These are phyloP conservation scores for Babylonia areolata DNA, from an alignment of 1,140 invertebrate species.

Conservation along the genomic window DNA sequence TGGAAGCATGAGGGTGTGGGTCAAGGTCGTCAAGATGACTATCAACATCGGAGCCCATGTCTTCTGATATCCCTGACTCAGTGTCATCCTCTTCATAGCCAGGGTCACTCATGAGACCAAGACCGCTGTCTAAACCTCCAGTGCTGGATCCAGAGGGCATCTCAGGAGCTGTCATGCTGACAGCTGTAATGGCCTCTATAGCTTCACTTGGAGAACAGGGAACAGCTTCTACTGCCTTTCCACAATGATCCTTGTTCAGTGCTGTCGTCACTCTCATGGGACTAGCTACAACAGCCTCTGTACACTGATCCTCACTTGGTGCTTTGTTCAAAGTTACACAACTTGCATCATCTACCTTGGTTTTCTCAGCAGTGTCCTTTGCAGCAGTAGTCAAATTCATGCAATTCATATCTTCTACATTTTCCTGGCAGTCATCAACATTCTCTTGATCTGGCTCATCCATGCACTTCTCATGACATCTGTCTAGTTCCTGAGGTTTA, in stretches of 20 bases:
- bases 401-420: not conserved
- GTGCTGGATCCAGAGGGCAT: conserved; percentile 6
- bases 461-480: not conserved
- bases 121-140: conserved; percentile 60
- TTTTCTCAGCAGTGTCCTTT: not conserved
- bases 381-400: not conserved
- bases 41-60: conserved; percentile 46
- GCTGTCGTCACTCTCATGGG: too few species aligned
- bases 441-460: too few species aligned
- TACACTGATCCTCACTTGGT: not conserved
- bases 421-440: too few species aligned
- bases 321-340: too few species aligned
- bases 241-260: not conserved
- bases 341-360: too few species aligned
- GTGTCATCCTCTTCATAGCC: conserved; percentile 80
- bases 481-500: not conserved
- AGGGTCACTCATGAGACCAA: conserved; percentile 61
- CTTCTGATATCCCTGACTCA: conserved; percentile 45
- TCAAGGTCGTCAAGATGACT: conserved; percentile 39
- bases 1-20: not conserved
- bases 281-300: not conserved
- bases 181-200: not conserved
- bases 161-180: not conserved
- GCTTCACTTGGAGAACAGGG: not conserved
- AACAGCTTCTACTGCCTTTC: not conserved